Evolutionary conservation across 1,140 invertebrate species (phyloP), one percentile per base, ranked within the genome.

Genomic region (Heliconius himera): DNA sequence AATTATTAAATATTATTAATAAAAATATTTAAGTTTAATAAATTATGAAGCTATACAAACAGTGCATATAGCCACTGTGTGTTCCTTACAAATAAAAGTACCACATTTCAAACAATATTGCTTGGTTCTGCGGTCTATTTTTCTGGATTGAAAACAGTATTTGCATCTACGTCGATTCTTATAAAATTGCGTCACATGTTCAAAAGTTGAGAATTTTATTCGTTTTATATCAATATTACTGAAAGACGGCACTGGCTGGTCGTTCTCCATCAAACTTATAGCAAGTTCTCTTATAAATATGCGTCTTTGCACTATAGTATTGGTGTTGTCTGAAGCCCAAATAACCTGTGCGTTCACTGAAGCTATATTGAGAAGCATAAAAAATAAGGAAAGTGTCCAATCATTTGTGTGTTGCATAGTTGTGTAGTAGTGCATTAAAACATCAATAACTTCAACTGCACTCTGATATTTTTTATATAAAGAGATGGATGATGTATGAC

Each of bases 311-410:
- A 89, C 70, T 22, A 93, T 80, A 81, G 73, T 85, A 9, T 81
- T 83, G 71, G 73, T 74, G 81, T 88, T 91, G 75, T 86, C 84
- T 66, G 85, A 88, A 83, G 82, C 84, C 91, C 93, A 95, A 56
- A 95, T 82, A 3, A 95, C 90, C 88, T 95, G 92, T 73, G 94
- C 90, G 83, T 95, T 95, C 0, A 95, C 87, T 13, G 94, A 88
- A n/a, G 94, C 94, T 82, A 96, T 93, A 83, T 96, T 95, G 16
- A 95, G 81, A 20, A 95, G 81, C 54, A 91, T 91, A 76, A 93
- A 95, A 84, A 95, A 95, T 70, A 95, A 81, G 13, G 94, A 93
- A 11, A 95, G 82, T 8, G 94, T 92, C 95, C 95, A 96, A 85
- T 95, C 92, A 82, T 93, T 91, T 73, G 93, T 93, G 72, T 93